A percentile compares a stretch with the other conserved stretches of the same genome.
Conservation (phyloP, 1,140 invertebrate species). For the Micrasema minimum region DNA sequence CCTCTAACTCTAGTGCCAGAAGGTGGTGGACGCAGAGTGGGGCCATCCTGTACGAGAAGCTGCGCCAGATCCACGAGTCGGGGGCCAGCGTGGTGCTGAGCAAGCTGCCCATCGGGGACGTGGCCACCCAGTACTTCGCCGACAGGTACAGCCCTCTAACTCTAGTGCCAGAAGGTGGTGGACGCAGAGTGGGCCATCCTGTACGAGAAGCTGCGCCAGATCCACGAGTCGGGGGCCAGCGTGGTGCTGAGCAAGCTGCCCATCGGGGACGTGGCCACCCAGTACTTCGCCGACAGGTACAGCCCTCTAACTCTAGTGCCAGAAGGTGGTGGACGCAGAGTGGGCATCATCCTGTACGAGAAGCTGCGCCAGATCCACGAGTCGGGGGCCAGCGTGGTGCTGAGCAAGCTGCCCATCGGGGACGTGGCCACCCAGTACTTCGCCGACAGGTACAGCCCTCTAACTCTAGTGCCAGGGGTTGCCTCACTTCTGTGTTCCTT, state of each 20-base stretch:
- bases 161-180: constrained; percentile 79
- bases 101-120: constrained; percentile 98
- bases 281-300: constrained; percentile 98
- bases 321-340: constrained; percentile 96
- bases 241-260: constrained; percentile 98
- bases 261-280: constrained; percentile 99
- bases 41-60: constrained; percentile 97
- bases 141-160: too few species aligned
- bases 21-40: constrained; percentile 99
- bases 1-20: too few species aligned
- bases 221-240: constrained; percentile 93
- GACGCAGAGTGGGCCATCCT: constrained; percentile 99
- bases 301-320: too few species aligned
- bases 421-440: constrained; percentile 99
- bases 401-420: constrained; percentile 98
- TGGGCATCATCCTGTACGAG: constrained; percentile 98
- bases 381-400: constrained; percentile 94
- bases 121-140: constrained; percentile 99
- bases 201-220: constrained; percentile 95
- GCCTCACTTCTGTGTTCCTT: too few species aligned
- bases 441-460: constrained; percentile 95
- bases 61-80: constrained; percentile 90
- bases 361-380: constrained; percentile 94
- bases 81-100: constrained; percentile 98
- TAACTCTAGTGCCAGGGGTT: too few species aligned